phyloP scores from a whole-genome alignment of 2,888 invertebrate species.

The Lamproptera curius region DNA sequence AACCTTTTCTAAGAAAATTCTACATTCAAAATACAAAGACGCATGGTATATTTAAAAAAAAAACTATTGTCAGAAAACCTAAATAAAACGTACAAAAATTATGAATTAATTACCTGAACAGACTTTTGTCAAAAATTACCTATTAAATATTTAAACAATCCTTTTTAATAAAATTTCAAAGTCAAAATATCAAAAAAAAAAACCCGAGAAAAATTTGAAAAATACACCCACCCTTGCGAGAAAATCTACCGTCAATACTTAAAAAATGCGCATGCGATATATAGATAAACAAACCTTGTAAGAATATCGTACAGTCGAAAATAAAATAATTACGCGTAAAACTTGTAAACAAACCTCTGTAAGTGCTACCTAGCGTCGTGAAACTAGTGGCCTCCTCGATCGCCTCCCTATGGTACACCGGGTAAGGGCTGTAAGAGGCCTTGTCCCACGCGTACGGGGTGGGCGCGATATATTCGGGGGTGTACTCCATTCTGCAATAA shows the following conservation, averaged over 20 bases:
- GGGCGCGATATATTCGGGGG: conserved; percentile 44
- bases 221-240: too few species aligned
- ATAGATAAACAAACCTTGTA: background rate
- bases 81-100: too few species aligned
- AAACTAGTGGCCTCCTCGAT: conserved; percentile 30
- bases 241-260: too few species aligned
- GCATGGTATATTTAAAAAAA: too few species aligned
- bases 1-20: too few species aligned
- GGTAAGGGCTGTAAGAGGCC: conserved; percentile 40
- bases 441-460: conserved; percentile 57
- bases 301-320: too few species aligned
- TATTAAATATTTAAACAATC: too few species aligned
- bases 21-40: too few species aligned
- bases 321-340: background rate
- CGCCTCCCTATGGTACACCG: conserved; percentile 41
- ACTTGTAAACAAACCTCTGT: conserved; percentile 39
- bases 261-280: background rate
- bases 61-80: too few species aligned
- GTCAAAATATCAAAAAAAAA: background rate
- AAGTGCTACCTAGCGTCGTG: conserved; percentile 25
- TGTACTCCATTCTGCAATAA: conserved; percentile 51
- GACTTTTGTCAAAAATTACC: too few species aligned
- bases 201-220: conserved; percentile 18
- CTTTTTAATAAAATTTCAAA: too few species aligned
- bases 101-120: too few species aligned